Evolutionary conservation across 1,140 invertebrate species (phyloP), one percentile per base, ranked within the genome.

Genomic region (Teleogryllus occipitalis): DNA sequence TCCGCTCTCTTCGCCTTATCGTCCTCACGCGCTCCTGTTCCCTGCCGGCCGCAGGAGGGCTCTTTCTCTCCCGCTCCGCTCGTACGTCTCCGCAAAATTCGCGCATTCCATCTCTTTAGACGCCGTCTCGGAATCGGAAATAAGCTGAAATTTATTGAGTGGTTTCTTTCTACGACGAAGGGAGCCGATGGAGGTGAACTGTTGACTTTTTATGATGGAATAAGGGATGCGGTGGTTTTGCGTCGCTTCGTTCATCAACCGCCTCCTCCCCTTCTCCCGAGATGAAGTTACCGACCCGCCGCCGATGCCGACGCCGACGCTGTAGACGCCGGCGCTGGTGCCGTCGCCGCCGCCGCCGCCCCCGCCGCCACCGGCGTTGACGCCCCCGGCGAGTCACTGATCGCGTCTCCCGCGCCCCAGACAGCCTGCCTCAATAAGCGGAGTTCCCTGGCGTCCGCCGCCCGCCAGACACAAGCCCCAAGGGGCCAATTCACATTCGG

Each of bases 61-160:
- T 18, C 18, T 65, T 65, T 65, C 54, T 65, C 18, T 65, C 54
- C 1, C 10, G 18, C 10, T 14, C 18, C 18, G 54, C 54, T 65
- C 54, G 54, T 18, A 18, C 10, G 54, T 65, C 54, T 65, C 10
- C 54, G 54, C 18, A 14, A 18, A n/a, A 65, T 65, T 65, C 54
- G 54, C 54, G 18, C 54, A 65, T 65, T 65, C 54, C 18, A 65
- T 65, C 54, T 65, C 54, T 65, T 65, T 65, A 65, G 54, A 18
- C 54, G 18, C 54, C 54, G 10, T 65, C 54, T 65, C 7, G 54
- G 54, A 65, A 65, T 65, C 54, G 54, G 54, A 65, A 65, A 65
- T 65, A 65, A 65, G 54, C 54, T 65, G 54, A 65, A 65, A 65
- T 65, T 65, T 65, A 65, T 65, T 65, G 54, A 65, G 54, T 65